These are phyloP conservation scores for Dolomedes plantarius DNA, from an alignment of 2,888 invertebrate species.

Conservation along the genomic window DNA sequence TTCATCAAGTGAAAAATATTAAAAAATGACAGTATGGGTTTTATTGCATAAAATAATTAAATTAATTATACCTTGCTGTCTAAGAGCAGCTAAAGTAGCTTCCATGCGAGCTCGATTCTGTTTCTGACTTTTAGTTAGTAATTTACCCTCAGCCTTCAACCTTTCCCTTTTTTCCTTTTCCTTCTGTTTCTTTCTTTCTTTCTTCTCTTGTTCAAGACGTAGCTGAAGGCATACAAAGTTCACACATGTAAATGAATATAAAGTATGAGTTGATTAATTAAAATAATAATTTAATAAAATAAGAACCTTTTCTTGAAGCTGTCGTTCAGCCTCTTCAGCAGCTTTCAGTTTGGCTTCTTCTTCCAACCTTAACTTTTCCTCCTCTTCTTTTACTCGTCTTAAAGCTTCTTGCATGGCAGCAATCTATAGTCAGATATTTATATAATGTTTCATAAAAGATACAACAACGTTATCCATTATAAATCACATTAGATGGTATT, in stretches of 20 bases:
- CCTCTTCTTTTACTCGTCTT: conserved; percentile 83
- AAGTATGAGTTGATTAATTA: too few species aligned
- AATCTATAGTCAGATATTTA: too few species aligned
- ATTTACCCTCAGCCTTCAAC: conserved; percentile 96
- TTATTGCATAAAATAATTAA: background rate
- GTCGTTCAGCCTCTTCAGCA: conserved; percentile 79
- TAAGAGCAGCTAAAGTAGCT: conserved; percentile 90
- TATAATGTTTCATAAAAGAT: too few species aligned
- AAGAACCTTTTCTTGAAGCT: conserved; percentile 80
- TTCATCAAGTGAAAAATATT: too few species aligned
- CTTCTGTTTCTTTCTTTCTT: conserved; percentile 91
- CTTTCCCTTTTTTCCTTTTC: conserved; percentile 94
- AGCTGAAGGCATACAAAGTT: conserved; percentile 78
- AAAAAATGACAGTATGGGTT: too few species aligned
- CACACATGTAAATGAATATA: too few species aligned
- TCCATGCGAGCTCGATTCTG: conserved; percentile 84
- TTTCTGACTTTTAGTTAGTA: conserved; percentile 90
- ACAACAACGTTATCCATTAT: too few species aligned
- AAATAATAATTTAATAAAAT: conserved; percentile 38
- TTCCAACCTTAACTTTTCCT: conserved; percentile 81
- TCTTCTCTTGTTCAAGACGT: conserved; percentile 89
- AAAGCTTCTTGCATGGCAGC: conserved; percentile 92
- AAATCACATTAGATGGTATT: too few species aligned
- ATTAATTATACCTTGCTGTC: conserved; percentile 88
- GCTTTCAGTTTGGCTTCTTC: conserved; percentile 79